Base-by-base conservation (phyloP, 2,888 invertebrate species). In the Cosmopolites sordidus region DNA sequence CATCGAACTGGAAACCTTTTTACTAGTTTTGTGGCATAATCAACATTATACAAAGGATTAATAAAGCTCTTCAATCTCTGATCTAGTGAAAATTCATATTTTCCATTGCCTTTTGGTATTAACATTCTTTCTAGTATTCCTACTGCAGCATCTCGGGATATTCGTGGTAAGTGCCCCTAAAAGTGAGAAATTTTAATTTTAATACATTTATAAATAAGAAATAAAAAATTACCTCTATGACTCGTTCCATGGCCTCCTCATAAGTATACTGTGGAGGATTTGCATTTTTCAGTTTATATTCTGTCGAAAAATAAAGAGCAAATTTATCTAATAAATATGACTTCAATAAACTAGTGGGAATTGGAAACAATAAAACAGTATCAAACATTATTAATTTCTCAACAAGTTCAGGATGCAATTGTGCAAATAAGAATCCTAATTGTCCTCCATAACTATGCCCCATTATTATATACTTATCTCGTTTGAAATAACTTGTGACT, bases 61-160 rank as follows among this genome's bases (percentile, higher is more conserved):
- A 76, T 51, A 0, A 73, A 17, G 0, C 62, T 8, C 55, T 77
- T 79, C 58, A 77, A 66, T 12, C 83, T 74, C 8, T 74, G 76
- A 61, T 84, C 84, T 58, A 76, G 76, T 2, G 79, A 79, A 60
- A 79, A 81, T 51, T 76, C 78, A 56, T 76, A 82, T 49, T 69
- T 64, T 42, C 77, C 75, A 6, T 74, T 67, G 0, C 67, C 75
- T 1, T 75, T 66, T 57, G 71, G 65, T 54, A 71, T 65, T 3
- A 68, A 69, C 14, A 80, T 66, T 47, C 82, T 73, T 0, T 73
- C 64, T 18, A 83, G 66, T 2, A 82, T 65, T 1, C 76, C 56
- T 48, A 76, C 70, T 0, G 80, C 81, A 8, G 79, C 78, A 5
- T 72, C 66, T 43, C 66, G 65, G 0, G 68, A 75, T 46, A 83